Evolutionary conservation across 2,888 invertebrate species (phyloP), one percentile per base, ranked within the genome.

Genomic region (Dusona sp.): DNA sequence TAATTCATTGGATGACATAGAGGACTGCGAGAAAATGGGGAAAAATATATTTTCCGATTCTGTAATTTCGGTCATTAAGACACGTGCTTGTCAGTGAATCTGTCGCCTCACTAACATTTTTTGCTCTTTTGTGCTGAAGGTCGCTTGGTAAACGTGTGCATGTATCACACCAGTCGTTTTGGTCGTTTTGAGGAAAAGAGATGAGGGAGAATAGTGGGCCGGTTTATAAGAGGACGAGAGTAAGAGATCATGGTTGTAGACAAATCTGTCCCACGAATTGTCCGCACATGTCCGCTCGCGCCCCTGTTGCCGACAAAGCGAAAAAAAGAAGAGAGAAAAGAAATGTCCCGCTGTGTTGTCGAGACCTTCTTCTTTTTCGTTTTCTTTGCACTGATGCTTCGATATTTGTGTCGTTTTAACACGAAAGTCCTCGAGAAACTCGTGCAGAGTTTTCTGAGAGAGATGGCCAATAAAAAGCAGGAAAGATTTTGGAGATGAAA

Each of bases 221-320:
- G 90, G 90, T 91, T 91, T 91, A 91, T 90, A 51, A 6, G 45
- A 22, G 89, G 87, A 84, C 73, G 88, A 86, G 87, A 82, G 88
- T 87, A 75, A 88, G 88, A 90, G 89, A 90, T 90, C 88, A 86
- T 89, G 90, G 83, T 87, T 36, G 87, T 88, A 90, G 92, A 90
- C 92, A 94, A 94, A 94, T 94, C 94, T 94, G 92, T 92, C 92
- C 91, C 88, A 85, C 87, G 93, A 91, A 94, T 94, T 94, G 94
- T 94, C 91, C 91, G 93, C 94, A 93, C 94, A 94, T 94, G 94
- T 91, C 90, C 91, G 87, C 89, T 88, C 89, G 92, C 86, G 73
- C 68, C 84, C 68, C 77, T 36, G 83, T 81, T 77, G 85, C 93
- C 94, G 93, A 94, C 94, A 94, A 94, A 94, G 93, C 89, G 85